Conservation (phyloP, 2,797 vertebrate species). For the Acanthornis magna region DNA sequence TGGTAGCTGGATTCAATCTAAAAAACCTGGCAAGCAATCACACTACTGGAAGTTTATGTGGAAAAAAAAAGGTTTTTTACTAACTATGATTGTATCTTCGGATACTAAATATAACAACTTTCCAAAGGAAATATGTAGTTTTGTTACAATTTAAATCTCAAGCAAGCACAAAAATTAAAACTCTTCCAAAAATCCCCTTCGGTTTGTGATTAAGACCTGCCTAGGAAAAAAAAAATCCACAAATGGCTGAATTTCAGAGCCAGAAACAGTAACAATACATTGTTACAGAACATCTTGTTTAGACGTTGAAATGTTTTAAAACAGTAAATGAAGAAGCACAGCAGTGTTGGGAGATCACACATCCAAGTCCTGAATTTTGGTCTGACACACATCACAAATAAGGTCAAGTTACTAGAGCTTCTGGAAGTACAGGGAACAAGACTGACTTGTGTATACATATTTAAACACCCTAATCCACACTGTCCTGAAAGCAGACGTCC, state of each 20-base stretch:
- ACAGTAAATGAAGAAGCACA: neutral
- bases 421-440: neutral
- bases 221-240: neutral
- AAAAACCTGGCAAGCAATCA: neutral
- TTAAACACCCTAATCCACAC: neutral
- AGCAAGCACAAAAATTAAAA: neutral
- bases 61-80: neutral
- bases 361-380: neutral
- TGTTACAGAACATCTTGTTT: neutral
- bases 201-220: neutral
- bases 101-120: neutral
- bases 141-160: neutral
- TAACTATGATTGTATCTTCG: neutral
- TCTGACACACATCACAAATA: neutral
- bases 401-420: neutral
- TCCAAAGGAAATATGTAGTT: neutral
- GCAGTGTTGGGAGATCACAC: neutral
- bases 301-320: neutral
- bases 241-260: neutral
- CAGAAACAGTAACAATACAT: rapidly evolving
- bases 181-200: neutral
- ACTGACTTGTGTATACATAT: neutral
- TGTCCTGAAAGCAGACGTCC: neutral
- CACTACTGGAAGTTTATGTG: neutral
- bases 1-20: neutral